Percentiles rank a stretch among this genome's conserved stretches.
phyloP scores from a whole-genome alignment of 2,797 vertebrate genomes.

The Lateolabrax maculatus region DNA sequence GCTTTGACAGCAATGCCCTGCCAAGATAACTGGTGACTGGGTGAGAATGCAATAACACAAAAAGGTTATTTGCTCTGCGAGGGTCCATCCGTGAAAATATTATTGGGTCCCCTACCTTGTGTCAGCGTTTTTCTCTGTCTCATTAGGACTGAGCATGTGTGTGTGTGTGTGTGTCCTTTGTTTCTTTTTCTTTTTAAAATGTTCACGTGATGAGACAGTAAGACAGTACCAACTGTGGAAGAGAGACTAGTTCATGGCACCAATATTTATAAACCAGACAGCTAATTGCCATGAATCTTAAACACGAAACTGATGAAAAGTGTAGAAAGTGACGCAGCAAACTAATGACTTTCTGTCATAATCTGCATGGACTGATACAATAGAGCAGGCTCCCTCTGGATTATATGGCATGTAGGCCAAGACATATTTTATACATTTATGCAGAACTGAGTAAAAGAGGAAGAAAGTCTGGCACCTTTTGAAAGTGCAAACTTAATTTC shows the following conservation, averaged over 20 bases:
- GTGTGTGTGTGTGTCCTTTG: neutral
- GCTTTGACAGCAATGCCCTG: slow-evolving; percentile 76
- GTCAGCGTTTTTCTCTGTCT: slow-evolving; percentile 73
- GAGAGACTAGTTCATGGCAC: neutral
- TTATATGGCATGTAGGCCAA: neutral
- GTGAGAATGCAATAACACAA: slow-evolving; percentile 74
- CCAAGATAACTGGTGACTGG: slow-evolving; percentile 63
- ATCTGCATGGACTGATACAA: neutral
- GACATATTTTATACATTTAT: neutral
- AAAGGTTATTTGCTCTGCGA: slow-evolving; percentile 74
- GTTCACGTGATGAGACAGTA: neutral
- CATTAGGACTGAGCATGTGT: slow-evolving; percentile 65
- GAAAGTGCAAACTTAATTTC: neutral
- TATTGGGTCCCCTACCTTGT: slow-evolving; percentile 61
- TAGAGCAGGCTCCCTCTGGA: neutral
- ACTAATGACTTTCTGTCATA: neutral
- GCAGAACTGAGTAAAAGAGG: neutral
- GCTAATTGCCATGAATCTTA: neutral
- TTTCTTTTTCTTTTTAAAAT: slow-evolving; percentile 5
- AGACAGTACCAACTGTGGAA: neutral
- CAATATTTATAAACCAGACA: neutral
- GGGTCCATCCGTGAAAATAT: slow-evolving; percentile 63
- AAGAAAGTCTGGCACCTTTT: neutral
- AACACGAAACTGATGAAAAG: neutral
- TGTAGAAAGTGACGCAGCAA: neutral